phyloP scores from a whole-genome alignment of 2,888 invertebrate species.

The Pelosia muscerda region DNA sequence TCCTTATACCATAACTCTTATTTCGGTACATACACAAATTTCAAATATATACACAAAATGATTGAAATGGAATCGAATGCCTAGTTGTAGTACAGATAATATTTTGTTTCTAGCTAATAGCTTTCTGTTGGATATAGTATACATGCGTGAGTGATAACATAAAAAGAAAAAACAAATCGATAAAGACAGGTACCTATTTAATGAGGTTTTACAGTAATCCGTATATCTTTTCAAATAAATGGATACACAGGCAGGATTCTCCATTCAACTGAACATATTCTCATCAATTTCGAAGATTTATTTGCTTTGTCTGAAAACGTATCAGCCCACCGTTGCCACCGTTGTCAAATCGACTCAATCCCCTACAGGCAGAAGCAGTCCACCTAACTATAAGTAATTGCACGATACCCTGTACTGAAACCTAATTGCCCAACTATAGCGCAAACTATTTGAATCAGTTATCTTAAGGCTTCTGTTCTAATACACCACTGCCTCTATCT shows the following conservation, averaged over 20 bases:
- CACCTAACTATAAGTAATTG: slow-evolving; percentile 45
- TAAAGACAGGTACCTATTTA: background rate
- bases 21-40: background rate
- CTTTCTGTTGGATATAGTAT: too few species aligned
- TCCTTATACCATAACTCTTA: too few species aligned
- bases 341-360: slow-evolving; percentile 42
- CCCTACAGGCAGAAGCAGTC: slow-evolving; percentile 34
- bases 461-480: slow-evolving; percentile 50
- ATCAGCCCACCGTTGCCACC: slow-evolving; percentile 26
- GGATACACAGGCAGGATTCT: background rate
- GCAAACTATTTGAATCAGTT: slow-evolving; percentile 47
- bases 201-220: background rate
- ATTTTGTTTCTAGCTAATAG: too few species aligned
- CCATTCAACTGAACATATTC: slow-evolving; percentile 16
- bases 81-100: too few species aligned
- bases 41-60: too few species aligned
- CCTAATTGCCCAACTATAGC: slow-evolving; percentile 46
- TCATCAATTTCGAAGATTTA: slow-evolving; percentile 21
- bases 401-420: slow-evolving; percentile 39
- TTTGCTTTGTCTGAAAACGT: slow-evolving; percentile 18
- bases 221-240: background rate
- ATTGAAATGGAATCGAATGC: too few species aligned
- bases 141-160: background rate
- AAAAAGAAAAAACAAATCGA: background rate
- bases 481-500: slow-evolving; percentile 34